phyloP scores from a whole-genome alignment of 2,113 vertebrate genomes.

The Cyphomyrus plagiostoma region DNA sequence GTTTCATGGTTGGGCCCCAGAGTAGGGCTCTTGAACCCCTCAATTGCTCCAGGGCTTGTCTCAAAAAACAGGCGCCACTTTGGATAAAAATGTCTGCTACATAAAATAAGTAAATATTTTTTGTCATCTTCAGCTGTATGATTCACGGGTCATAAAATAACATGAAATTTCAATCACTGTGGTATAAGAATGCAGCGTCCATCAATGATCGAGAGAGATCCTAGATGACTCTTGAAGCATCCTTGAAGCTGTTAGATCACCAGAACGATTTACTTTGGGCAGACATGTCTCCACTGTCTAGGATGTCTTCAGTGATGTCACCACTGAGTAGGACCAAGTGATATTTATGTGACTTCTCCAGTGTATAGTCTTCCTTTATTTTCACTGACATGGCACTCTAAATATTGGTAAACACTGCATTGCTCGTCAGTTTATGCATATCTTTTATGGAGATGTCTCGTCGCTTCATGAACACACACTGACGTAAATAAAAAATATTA shows the following conservation, averaged over 20 bases:
- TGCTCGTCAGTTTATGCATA: background rate
- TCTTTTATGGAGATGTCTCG: background rate
- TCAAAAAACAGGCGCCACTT: background rate
- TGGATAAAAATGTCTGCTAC: background rate
- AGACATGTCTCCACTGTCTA: background rate
- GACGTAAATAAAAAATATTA: background rate
- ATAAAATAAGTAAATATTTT: background rate
- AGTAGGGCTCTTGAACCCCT: rapidly evolving
- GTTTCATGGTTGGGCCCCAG: background rate
- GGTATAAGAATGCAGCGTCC: background rate
- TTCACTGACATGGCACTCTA: background rate
- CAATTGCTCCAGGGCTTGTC: background rate
- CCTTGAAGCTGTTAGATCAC: background rate
- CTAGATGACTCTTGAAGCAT: background rate
- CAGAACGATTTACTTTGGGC: background rate
- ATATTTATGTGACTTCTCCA: background rate
- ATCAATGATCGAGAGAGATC: background rate
- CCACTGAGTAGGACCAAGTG: background rate
- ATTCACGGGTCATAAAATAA: background rate
- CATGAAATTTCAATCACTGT: background rate
- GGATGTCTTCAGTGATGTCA: background rate
- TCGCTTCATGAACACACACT: background rate
- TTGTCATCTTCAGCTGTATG: background rate
- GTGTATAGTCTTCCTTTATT: background rate
- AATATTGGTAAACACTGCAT: background rate